Evolutionary conservation across 2,113 vertebrate species (phyloP).

Genomic region (Rhabdomys dilectus): DNA sequence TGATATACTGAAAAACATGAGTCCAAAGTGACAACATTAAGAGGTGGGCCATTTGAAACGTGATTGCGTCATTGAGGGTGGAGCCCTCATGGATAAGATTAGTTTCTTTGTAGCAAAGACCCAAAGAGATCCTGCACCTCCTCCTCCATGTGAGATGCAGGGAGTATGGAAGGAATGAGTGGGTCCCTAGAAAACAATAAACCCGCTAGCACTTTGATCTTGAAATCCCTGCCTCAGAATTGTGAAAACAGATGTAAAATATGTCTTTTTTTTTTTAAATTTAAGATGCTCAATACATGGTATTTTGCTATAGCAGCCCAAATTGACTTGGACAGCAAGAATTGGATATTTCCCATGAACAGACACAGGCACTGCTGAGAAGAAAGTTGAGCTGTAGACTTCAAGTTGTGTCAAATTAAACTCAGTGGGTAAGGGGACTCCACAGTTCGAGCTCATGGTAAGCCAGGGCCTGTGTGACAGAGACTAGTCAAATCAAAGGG

Average conservation of each 20-base stretch:
- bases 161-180: background rate
- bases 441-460: background rate
- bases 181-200: background rate
- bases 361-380: background rate
- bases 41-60: background rate
- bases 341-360: background rate
- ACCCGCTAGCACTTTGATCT: background rate
- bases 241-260: background rate
- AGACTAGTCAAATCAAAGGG: background rate
- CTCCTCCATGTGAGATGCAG: background rate
- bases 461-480: background rate
- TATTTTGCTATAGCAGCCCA: background rate
- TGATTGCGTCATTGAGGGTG: background rate
- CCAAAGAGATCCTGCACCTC: background rate
- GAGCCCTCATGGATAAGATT: background rate
- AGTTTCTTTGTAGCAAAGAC: background rate
- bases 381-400: background rate
- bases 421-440: background rate
- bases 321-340: background rate
- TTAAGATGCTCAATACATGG: background rate
- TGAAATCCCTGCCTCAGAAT: background rate
- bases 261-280: background rate
- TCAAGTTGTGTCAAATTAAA: background rate
- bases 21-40: background rate
- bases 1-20: background rate